These are phyloP conservation scores for Catharus ustulatus DNA, from an alignment of 2,797 vertebrate species.

Conservation along the genomic window DNA sequence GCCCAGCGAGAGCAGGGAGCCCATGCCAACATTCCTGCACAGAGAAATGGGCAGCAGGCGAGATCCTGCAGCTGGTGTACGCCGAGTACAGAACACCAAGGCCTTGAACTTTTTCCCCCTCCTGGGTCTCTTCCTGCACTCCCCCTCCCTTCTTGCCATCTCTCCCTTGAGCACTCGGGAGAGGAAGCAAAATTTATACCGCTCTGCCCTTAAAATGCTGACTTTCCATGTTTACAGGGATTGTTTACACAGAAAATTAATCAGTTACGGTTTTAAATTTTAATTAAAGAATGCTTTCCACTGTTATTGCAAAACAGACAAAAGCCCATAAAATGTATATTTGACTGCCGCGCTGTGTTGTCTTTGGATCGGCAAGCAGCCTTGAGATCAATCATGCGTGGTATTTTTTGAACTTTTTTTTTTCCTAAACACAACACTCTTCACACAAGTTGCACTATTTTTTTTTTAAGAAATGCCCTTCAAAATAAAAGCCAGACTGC, in stretches of 20 bases:
- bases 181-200: constrained; percentile 74
- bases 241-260: constrained; percentile 84
- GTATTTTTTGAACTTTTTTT: constrained; percentile 74
- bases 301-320: constrained; percentile 82
- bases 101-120: constrained; percentile 57
- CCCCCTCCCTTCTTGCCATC: constrained; percentile 42
- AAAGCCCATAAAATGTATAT: constrained; percentile 83
- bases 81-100: constrained; percentile 5
- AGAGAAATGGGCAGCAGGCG: constrained; percentile 23
- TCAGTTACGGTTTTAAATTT: constrained; percentile 86
- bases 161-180: constrained; percentile 10
- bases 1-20: not conserved
- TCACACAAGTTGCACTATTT: constrained; percentile 75
- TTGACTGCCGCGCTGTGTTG: constrained; percentile 77
- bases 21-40: constrained; percentile 18
- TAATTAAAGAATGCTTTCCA: constrained; percentile 84
- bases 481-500: constrained; percentile 77
- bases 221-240: constrained; percentile 78
- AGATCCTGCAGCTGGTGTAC: constrained; percentile 32
- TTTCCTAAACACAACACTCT: constrained; percentile 73
- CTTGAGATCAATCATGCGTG: constrained; percentile 77
- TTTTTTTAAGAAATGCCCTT: constrained; percentile 60
- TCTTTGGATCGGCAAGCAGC: constrained; percentile 75
- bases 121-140: constrained; percentile 33
- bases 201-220: constrained; percentile 74